Base-by-base conservation (phyloP, 2,113 vertebrate genomes). In the Gasterosteus nipponicus region DNA sequence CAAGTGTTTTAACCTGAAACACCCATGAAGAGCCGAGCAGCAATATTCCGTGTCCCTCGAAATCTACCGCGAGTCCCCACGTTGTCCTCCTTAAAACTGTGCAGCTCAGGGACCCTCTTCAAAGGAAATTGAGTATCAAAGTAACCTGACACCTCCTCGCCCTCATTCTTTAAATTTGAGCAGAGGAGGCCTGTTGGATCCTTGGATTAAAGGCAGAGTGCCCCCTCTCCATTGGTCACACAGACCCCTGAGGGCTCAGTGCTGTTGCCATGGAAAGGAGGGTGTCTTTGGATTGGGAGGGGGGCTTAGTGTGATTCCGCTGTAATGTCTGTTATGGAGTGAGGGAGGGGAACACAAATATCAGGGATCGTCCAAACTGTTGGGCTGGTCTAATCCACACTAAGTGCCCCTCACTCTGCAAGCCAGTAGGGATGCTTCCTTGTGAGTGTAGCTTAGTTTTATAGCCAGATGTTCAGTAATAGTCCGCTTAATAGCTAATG, bases 241-340 rank as follows among this genome's bases (percentile, higher is more conserved):
- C 29, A 44, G 78, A 75, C 83, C 87, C 81, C 44, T 9, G 76
- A 78, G 89, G 90, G 91, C 87, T 90, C n/a, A 7, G 77, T 83
- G 79, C 86, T 87, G 92, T 93, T 93, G 92, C 91, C 82, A 92
- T 91, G 91, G 91, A 88, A 82, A 81, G 49, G 60, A 87, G 84
- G 76, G 75, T 77, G 73, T 88, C 77, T 80, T 71, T 54, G 56
- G 67, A 65, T 33, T 54, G 78, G 80, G 75, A 69, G 82, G 76
- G 80, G 61, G 35, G 47, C 29, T 81, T 38, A 7, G 58, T 3
- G 75, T 69, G 78, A 84, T 86, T 70, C 65, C n/a, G 60, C 77
- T 88, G 79, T 81, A 63, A 80, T 56, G 59, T 88, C 58, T 84
- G 65, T 61, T 51, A 53, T 63, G 61, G 29, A 80, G 60, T 26